These are phyloP conservation scores for Pammene aurita DNA, from an alignment of 2,888 invertebrate species.

Conservation along the genomic window DNA sequence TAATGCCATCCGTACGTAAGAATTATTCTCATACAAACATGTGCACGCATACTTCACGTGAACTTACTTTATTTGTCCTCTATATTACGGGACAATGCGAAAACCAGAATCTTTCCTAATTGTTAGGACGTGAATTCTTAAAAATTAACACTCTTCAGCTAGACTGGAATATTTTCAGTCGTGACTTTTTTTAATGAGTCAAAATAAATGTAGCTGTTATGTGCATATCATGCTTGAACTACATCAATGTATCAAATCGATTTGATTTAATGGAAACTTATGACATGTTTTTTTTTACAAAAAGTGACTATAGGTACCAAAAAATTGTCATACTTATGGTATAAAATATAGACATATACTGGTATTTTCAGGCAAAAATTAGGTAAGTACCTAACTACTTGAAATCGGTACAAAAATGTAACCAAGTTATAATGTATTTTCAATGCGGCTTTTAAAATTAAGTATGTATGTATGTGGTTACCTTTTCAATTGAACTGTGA, in stretches of 20 bases:
- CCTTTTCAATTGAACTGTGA: too few relatives aligned
- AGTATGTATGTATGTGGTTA: too few relatives aligned
- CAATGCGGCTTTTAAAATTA: too few relatives aligned
- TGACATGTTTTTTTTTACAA: too few relatives aligned
- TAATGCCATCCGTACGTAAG: slow-evolving; percentile 9
- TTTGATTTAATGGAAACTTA: not conserved
- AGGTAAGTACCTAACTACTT: too few relatives aligned
- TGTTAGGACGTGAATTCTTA: slow-evolving; percentile 16
- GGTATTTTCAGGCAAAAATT: too few relatives aligned
- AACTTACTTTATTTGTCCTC: slow-evolving; percentile 32
- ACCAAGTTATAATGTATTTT: too few relatives aligned
- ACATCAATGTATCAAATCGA: slow-evolving; percentile 5
- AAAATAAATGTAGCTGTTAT: not conserved
- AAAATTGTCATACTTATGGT: too few relatives aligned
- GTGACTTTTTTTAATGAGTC: slow-evolving; percentile 34
- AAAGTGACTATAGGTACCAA: too few relatives aligned
- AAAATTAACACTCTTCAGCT: slow-evolving; percentile 22
- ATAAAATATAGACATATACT: too few relatives aligned
- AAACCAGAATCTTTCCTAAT: slow-evolving; percentile 30
- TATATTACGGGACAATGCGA: slow-evolving; percentile 15
- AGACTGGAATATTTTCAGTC: slow-evolving; percentile 26
- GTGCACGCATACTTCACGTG: slow-evolving; percentile 26
- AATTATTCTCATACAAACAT: not conserved
- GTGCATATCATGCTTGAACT: slow-evolving; percentile 14
- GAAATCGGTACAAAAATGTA: too few relatives aligned